Conservation (phyloP, 2,888 invertebrate species). For the Pheosia tremula region DNA sequence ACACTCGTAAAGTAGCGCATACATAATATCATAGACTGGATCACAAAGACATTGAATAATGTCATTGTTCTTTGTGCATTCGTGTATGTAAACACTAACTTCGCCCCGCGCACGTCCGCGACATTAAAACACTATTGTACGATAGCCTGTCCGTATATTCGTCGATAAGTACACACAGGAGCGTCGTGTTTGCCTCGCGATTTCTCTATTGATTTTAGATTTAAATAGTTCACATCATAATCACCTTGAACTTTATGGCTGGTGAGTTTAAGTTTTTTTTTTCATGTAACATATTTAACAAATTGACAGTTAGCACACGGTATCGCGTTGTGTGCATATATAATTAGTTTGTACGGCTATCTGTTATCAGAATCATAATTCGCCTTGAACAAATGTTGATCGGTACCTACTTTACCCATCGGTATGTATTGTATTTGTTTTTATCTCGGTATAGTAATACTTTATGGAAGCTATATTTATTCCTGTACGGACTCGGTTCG, state of each 20-base stretch:
- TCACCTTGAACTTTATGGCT: slow-evolving; percentile 78
- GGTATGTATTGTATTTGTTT: slow-evolving; percentile 28
- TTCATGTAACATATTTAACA: slow-evolving; percentile 24
- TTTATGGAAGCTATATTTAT: slow-evolving; percentile 27
- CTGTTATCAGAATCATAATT: slow-evolving; percentile 47
- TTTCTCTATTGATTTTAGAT: slow-evolving; percentile 78
- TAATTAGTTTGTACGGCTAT: slow-evolving; percentile 40
- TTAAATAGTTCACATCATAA: slow-evolving; percentile 55
- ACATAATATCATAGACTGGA: slow-evolving; percentile 58
- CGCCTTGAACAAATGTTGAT: slow-evolving; percentile 52
- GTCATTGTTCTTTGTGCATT: slow-evolving; percentile 70
- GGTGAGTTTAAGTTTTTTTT: slow-evolving; percentile 56
- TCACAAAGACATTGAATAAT: slow-evolving; percentile 63
- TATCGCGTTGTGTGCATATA: slow-evolving; percentile 29
- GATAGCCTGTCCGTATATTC: slow-evolving; percentile 58
- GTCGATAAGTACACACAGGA: slow-evolving; percentile 68
- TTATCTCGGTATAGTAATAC: slow-evolving; percentile 30
- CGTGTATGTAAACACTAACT: slow-evolving; percentile 69
- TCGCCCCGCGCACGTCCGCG: slow-evolving; percentile 49
- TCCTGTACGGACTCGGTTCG: slow-evolving; percentile 15
- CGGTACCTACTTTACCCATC: slow-evolving; percentile 19
- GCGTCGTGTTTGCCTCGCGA: slow-evolving; percentile 64
- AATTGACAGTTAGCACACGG: slow-evolving; percentile 26
- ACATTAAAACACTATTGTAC: slow-evolving; percentile 40
- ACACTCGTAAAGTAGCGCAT: slow-evolving; percentile 39